Evolutionary conservation across 2,797 vertebrate genomes (phyloP), one percentile per base, ranked within the genome.

Genomic region (Tachyglossus aculeatus): DNA sequence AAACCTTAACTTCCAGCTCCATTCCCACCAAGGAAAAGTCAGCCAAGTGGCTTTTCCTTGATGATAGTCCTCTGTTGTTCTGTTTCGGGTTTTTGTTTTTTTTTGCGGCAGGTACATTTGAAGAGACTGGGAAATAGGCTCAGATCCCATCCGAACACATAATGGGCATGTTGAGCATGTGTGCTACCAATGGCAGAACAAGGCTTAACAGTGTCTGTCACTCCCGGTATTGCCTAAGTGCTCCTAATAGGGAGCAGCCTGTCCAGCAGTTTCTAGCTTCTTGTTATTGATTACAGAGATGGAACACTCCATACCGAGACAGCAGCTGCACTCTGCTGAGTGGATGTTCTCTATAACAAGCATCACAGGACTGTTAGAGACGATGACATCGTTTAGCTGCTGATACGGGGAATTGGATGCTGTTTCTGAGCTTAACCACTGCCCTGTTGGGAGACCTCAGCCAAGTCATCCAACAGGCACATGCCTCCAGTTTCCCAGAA

Each of bases 201-300:
- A 74, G 34, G 63, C 61, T 55, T 81, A 79, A 83, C 79, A 61
- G 12, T 73, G 78, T 78, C 67, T 81, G 48, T 74, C 63, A 82
- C 71, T 58, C 53, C 64, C 81, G 59, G 55, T 41, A 25, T 67
- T 64, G 63, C 68, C 38, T 78, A 79, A 84, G 75, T 84, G 72
- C 47, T 53, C 63, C 33, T 84, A 78, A 79, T 64, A 51, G 51
- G 56, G 34, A 79, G 77, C 78, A 84, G 69, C 79, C 48, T 77
- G 68, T 53, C 74, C 71, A 80, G 43, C 29, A 65, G 22, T 69
- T 54, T 43, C 61, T 36, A 78, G 63, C 77, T 69, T 74, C 71
- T 72, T 15, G 13, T 29, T 80, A 61, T 57, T 78, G 83, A 76
- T 80, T 67, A 71, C 43, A 36, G 72, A 73, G 37, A 36, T 47